A percentile compares a stretch with the other conserved stretches of the same genome.
Conservation (phyloP, 2,113 vertebrate species). For the Numenius arquata region DNA sequence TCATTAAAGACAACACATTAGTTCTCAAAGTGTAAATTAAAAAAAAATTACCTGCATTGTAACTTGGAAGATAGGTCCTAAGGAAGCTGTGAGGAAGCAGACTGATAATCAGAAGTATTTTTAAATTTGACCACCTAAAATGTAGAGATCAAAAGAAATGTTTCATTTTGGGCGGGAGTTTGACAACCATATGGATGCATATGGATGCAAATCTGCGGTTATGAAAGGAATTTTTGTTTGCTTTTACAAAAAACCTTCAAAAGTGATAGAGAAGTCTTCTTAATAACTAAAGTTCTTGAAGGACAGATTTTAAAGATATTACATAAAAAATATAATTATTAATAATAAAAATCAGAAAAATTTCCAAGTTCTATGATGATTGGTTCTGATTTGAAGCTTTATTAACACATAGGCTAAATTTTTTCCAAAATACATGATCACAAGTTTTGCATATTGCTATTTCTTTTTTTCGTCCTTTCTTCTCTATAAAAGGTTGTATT, state of each 20-base stretch:
- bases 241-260: not conserved
- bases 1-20: not conserved
- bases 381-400: not conserved
- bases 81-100: not conserved
- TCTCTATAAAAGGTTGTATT: not conserved
- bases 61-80: not conserved
- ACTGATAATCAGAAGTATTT: not conserved
- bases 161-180: not conserved
- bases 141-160: not conserved
- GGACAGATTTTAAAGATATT: not conserved
- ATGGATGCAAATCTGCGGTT: no score
- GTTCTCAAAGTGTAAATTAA: not conserved
- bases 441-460: not conserved
- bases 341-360: rapidly evolving
- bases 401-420: not conserved
- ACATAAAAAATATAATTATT: not conserved
- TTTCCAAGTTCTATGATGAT: not conserved
- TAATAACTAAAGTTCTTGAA: not conserved
- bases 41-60: not conserved
- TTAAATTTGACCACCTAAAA: not conserved
- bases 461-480: not conserved
- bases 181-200: not conserved
- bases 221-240: not conserved
- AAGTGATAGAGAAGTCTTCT: not conserved
- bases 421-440: not conserved